Evolutionary conservation across 2,797 vertebrate genomes (phyloP).

Genomic region (Sardinella longiceps): DNA sequence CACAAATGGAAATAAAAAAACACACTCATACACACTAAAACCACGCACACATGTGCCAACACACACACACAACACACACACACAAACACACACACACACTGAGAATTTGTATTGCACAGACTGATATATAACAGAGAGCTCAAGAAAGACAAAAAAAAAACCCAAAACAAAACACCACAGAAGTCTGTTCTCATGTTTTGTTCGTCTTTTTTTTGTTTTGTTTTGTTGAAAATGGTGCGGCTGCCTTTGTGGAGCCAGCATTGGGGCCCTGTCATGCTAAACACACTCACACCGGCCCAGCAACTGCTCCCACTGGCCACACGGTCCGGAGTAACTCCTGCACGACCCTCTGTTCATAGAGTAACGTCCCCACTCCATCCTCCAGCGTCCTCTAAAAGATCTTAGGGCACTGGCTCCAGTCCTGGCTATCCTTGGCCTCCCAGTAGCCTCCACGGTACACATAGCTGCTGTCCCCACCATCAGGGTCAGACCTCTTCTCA

Average conservation of each 20-base stretch:
- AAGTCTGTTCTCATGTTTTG: slow-evolving; percentile 4
- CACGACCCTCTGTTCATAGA: not conserved
- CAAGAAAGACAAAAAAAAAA: not conserved
- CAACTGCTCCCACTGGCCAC: not conserved
- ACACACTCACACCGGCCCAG: not conserved
- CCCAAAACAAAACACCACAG: not conserved
- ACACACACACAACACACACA: not conserved
- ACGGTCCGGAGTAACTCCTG: not conserved
- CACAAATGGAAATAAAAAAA: not conserved
- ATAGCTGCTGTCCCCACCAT: slow-evolving; percentile 82
- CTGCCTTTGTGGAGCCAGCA: not conserved
- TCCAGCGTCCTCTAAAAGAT: slow-evolving; percentile 75
- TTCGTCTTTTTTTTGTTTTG: not conserved
- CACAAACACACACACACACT: slow-evolving; percentile 26
- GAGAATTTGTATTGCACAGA: slow-evolving; percentile 25
- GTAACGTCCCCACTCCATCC: too few species aligned
- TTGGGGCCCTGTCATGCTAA: not conserved
- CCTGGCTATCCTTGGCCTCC: slow-evolving; percentile 92
- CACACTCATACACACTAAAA: not conserved
- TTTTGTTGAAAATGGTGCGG: not conserved
- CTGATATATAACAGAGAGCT: not conserved
- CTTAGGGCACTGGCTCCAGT: slow-evolving; percentile 86
- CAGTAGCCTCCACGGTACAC: slow-evolving; percentile 94
- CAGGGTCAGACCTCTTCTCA: slow-evolving; percentile 83
- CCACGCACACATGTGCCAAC: not conserved